These are phyloP conservation scores for Neoascia interrupta DNA, from an alignment of 2,888 invertebrate genomes.

Conservation along the genomic window DNA sequence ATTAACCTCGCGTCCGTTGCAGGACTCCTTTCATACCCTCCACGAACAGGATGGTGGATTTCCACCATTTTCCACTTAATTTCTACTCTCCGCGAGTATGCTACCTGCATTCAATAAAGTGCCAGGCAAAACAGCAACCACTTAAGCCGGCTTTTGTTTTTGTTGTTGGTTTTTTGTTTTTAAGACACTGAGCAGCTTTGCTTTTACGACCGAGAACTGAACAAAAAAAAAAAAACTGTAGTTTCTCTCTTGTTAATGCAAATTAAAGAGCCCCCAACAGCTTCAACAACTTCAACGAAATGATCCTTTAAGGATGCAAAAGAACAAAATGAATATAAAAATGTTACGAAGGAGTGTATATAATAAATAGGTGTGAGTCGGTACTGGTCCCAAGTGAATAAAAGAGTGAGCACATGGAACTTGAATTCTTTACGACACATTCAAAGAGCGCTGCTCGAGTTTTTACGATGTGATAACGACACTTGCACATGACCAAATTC, in stretches of 20 bases:
- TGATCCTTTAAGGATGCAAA: slow-evolving; percentile 29
- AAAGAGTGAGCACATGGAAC: slow-evolving; percentile 35
- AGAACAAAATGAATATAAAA: background rate
- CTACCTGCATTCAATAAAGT: slow-evolving; percentile 45
- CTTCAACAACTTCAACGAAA: too few species aligned
- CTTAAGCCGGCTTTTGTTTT: slow-evolving; percentile 27
- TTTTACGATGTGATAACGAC: slow-evolving; percentile 65
- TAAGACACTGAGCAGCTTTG: background rate
- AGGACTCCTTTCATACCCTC: too few species aligned
- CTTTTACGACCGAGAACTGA: slow-evolving; percentile 18
- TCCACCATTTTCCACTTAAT: slow-evolving; percentile 50
- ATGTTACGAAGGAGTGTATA: background rate
- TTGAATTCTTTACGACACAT: slow-evolving; percentile 49
- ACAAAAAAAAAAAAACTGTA: too few species aligned
- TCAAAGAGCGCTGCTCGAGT: slow-evolving; percentile 23
- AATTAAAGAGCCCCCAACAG: slow-evolving; percentile 38
- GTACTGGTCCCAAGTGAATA: slow-evolving; percentile 47
- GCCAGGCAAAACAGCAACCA: slow-evolving; percentile 50
- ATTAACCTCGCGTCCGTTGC: background rate
- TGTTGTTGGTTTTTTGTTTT: background rate
- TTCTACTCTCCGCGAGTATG: slow-evolving; percentile 19
- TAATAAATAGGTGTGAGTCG: too few species aligned
- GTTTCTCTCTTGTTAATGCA: slow-evolving; percentile 28
- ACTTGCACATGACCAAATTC: slow-evolving; percentile 56
- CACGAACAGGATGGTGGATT: slow-evolving; percentile 1